phyloP scores from a whole-genome alignment of 2,888 invertebrate genomes.

The Cheilosia pagana region DNA sequence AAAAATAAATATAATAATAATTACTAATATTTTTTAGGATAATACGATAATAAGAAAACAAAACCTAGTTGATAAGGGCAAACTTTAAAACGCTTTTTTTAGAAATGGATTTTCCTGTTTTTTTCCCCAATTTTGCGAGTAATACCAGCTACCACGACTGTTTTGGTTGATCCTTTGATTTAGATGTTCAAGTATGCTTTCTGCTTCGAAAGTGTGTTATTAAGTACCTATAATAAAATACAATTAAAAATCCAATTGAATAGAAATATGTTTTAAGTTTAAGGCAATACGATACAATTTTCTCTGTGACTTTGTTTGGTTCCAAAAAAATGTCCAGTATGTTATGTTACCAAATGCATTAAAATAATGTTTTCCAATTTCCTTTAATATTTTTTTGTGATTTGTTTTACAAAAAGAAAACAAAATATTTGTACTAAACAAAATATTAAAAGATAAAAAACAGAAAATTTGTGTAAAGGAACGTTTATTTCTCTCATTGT shows the following conservation, averaged over 20 bases:
- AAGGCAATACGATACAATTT: constrained; percentile 14
- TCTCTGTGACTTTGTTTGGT: neutral
- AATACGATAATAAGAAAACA: constrained; percentile 41
- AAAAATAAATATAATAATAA: constrained; percentile 51
- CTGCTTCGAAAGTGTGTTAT: constrained; percentile 65
- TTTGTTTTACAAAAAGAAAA: constrained; percentile 48
- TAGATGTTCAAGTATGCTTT: constrained; percentile 60
- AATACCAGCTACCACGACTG: constrained; percentile 38
- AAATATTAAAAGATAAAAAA: constrained; percentile 17
- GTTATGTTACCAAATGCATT: constrained; percentile 33
- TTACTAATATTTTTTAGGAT: constrained; percentile 66
- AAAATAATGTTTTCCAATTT: constrained; percentile 22
- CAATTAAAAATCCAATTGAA: constrained; percentile 1
- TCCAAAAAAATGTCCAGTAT: neutral
- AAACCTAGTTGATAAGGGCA: constrained; percentile 58
- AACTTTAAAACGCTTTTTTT: constrained; percentile 70
- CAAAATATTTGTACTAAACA: constrained; percentile 47
- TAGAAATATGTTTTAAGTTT: constrained; percentile 1
- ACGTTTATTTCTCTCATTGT: constrained; percentile 74
- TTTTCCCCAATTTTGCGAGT: constrained; percentile 12
- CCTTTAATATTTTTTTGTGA: constrained; percentile 42
- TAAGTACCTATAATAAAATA: constrained; percentile 28
- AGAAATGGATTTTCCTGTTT: constrained; percentile 33
- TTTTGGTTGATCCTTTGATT: constrained; percentile 38
- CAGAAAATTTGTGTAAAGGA: constrained; percentile 58